These are phyloP conservation scores for Danio rerio DNA, from an alignment of 2,113 vertebrate species.

Conservation along the genomic window DNA sequence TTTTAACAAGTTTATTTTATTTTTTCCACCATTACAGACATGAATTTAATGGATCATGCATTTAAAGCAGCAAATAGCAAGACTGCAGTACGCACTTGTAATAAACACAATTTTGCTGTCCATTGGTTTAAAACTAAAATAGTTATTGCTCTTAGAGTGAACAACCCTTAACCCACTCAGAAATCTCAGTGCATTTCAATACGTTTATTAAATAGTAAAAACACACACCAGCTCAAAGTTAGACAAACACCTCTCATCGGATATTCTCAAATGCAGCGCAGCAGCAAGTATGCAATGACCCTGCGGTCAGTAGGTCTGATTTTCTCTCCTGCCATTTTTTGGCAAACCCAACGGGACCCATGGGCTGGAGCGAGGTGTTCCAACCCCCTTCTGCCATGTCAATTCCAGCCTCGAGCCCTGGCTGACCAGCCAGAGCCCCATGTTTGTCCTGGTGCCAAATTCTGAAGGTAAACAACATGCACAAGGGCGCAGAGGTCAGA, in stretches of 20 bases:
- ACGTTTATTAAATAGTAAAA: background rate
- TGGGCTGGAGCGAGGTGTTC: constrained; percentile 67
- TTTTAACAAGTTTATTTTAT: no score
- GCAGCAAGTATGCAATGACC: constrained; percentile 69
- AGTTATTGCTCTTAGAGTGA: no score
- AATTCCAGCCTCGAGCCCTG: constrained; percentile 66
- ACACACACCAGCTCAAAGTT: constrained; percentile 15
- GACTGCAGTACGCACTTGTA: no score
- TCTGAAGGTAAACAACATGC: constrained; percentile 71
- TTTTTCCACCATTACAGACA: no score
- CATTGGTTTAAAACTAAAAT: no score
- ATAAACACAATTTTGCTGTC: no score
- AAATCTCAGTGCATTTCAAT: no score
- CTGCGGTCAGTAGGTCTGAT: constrained; percentile 58
- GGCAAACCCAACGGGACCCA: constrained; percentile 70
- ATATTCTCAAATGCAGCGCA: constrained; percentile 21
- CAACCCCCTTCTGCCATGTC: constrained; percentile 68
- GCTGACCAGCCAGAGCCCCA: constrained; percentile 58
- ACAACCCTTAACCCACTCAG: no score
- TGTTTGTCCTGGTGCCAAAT: constrained; percentile 69
- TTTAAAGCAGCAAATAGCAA: no score
- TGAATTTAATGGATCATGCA: no score
- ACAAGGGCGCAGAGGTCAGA: constrained; percentile 71
- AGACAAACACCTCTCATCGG: background rate
- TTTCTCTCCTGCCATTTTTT: constrained; percentile 71